phyloP scores from a whole-genome alignment of 2,888 invertebrate species.

The Campaea margaritaria region DNA sequence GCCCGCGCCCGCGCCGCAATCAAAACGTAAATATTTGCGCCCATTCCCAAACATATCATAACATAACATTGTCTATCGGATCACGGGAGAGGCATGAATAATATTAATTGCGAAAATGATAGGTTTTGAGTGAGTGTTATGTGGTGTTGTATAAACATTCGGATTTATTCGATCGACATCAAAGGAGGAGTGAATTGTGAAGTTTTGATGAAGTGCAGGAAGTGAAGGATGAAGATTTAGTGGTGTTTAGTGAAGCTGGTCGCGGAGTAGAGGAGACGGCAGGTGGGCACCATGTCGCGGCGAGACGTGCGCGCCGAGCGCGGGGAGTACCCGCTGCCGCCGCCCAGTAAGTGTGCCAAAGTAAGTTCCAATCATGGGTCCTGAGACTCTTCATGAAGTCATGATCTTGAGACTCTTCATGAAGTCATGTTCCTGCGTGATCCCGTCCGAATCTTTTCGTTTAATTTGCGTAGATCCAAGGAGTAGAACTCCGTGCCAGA shows the following conservation, averaged over 20 bases:
- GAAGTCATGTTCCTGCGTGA: too few species aligned
- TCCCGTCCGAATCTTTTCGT: too few species aligned
- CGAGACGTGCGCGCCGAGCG: conserved; percentile 61
- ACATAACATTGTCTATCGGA: conserved; percentile 51
- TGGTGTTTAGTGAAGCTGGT: neutral
- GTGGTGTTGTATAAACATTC: conserved; percentile 22
- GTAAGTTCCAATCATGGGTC: conserved; percentile 49
- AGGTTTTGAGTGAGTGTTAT: conserved; percentile 22
- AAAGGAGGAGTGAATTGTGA: conserved; percentile 13
- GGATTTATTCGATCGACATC: conserved; percentile 16
- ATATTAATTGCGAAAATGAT: conserved; percentile 31
- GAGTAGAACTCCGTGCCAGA: too few species aligned
- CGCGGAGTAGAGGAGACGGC: neutral
- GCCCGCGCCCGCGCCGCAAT: conserved; percentile 30
- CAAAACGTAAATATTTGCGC: conserved; percentile 28
- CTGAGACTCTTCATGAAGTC: too few species aligned
- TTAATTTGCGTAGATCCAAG: too few species aligned
- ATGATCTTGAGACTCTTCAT: too few species aligned
- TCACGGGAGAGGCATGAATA: conserved; percentile 48
- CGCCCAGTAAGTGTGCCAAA: conserved; percentile 80
- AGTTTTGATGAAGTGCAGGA: conserved; percentile 11
- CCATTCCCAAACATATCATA: conserved; percentile 26
- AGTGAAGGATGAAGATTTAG: conserved; percentile 10
- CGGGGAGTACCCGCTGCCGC: conserved; percentile 64
- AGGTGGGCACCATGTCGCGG: conserved; percentile 61